Percentiles rank a stretch among this genome's conserved stretches.
Conservation (phyloP, 2,888 invertebrate species). For the Caenorhabditis zanzibari region DNA sequence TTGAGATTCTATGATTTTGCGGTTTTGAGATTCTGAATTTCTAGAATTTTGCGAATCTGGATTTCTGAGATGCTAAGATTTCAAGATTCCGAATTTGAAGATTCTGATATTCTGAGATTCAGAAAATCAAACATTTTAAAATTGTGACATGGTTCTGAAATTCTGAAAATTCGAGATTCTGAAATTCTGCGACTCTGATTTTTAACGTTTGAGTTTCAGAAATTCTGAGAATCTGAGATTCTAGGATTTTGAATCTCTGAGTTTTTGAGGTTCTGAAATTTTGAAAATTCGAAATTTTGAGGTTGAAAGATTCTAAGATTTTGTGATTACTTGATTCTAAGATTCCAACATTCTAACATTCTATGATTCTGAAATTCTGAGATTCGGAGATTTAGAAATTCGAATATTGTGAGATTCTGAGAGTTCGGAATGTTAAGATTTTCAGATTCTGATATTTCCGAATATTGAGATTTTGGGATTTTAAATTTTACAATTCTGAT, state of each 20-base stretch:
- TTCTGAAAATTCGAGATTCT: background rate
- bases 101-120: too few species aligned
- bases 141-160: background rate
- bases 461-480: too few species aligned
- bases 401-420: too few species aligned
- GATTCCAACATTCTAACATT: too few species aligned
- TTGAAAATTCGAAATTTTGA: background rate
- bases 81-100: too few species aligned
- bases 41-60: background rate
- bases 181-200: too few species aligned
- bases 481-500: background rate
- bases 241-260: too few species aligned
- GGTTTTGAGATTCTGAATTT: too few species aligned
- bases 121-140: too few species aligned
- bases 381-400: background rate
- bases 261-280: too few species aligned
- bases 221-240: background rate
- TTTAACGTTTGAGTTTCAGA: too few species aligned
- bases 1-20: background rate
- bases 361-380: background rate
- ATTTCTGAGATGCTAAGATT: background rate
- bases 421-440: background rate
- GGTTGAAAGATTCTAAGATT: background rate
- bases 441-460: background rate
- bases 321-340: too few species aligned